phyloP scores from a whole-genome alignment of 2,113 vertebrate species.

The Zapus hudsonius region DNA sequence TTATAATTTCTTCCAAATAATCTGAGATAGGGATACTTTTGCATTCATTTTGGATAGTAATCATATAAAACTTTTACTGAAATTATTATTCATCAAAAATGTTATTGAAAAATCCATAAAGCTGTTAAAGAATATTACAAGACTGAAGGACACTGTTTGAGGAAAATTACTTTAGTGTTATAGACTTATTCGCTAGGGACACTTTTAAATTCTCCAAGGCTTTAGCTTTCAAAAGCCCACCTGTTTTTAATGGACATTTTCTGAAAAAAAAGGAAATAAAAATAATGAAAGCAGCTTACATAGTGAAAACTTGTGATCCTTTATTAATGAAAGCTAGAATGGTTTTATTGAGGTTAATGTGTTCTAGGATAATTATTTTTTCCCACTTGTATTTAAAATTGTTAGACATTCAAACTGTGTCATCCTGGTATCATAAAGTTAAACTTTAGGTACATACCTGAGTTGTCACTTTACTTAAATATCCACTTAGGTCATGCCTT shows the following conservation, averaged over 20 bases:
- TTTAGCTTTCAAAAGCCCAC: conserved; percentile 59
- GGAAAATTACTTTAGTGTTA: conserved; percentile 12
- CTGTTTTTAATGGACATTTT: conserved; percentile 47
- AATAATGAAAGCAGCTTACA: conserved; percentile 40
- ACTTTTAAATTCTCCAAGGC: conserved; percentile 16
- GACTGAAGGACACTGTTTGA: not conserved
- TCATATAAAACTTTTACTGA: conserved; percentile 41
- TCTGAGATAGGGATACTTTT: not conserved
- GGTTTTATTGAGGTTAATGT: conserved; percentile 7
- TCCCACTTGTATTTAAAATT: conserved; percentile 25
- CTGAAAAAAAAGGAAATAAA: conserved; percentile 54
- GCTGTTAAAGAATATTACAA: not conserved
- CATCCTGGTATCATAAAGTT: not conserved
- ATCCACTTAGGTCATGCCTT: conserved; percentile 21
- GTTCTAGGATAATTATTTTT: conserved; percentile 45
- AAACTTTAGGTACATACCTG: conserved; percentile 16
- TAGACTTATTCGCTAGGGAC: not conserved
- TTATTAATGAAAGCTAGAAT: conserved; percentile 57
- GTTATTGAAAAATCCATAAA: conserved; percentile 66
- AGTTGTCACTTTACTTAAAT: conserved; percentile 2
- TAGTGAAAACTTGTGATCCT: not conserved
- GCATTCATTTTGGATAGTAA: conserved; percentile 43
- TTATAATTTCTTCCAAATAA: conserved; percentile 67
- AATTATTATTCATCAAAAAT: conserved; percentile 55
- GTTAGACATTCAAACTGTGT: not conserved